Evolutionary conservation across 2,888 invertebrate genomes (phyloP).

Genomic region (Idaea biselata): DNA sequence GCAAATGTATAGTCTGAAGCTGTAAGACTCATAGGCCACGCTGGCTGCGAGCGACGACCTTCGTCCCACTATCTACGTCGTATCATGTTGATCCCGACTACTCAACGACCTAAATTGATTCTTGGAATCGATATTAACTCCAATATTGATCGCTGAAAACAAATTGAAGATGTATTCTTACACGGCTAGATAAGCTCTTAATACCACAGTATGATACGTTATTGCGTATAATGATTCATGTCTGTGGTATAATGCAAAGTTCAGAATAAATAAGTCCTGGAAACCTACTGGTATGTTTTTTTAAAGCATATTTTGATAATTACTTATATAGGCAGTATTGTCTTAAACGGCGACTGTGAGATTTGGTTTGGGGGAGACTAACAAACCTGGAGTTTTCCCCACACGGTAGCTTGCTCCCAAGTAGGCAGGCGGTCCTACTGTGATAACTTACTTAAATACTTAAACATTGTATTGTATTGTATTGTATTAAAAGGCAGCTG

Average conservation of each 20-base stretch:
- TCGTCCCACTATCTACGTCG: conserved; percentile 42
- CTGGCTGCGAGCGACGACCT: conserved; percentile 49
- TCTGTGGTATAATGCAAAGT: not conserved
- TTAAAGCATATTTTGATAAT: no score
- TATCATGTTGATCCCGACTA: conserved; percentile 28
- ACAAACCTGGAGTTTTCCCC: no score
- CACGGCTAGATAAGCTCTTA: not conserved
- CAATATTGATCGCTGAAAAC: conserved; percentile 32
- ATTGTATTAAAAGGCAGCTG: no score
- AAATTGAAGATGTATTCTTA: conserved; percentile 9
- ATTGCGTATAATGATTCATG: not conserved
- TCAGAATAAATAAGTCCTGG: not conserved
- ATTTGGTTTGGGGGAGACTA: no score
- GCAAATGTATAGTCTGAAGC: no score
- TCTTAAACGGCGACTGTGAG: no score
- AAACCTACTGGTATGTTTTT: not conserved
- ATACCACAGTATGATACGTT: not conserved
- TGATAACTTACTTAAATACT: no score
- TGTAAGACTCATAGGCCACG: conserved; percentile 13
- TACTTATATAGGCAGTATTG: no score
- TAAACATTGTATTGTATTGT: no score
- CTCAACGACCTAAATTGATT: conserved; percentile 47
- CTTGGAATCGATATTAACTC: conserved; percentile 35
- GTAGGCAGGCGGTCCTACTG: no score
- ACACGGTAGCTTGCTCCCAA: no score